Percentiles rank a stretch among this genome's conserved stretches.
Conservation (phyloP, 2,797 vertebrate genomes). For the Zalophus californianus region DNA sequence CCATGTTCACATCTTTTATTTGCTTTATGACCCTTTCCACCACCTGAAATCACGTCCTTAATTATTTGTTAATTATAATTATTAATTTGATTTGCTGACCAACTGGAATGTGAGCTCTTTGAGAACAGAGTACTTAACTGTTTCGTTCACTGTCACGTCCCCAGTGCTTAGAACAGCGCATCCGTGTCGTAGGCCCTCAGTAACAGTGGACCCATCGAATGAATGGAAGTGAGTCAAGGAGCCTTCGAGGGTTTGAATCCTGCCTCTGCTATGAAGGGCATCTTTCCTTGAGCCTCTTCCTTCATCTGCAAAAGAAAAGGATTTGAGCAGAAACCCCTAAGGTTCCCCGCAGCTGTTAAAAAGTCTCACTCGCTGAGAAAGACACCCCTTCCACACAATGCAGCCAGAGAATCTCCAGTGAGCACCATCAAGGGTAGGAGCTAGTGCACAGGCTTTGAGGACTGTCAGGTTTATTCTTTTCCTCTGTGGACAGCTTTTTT, state of each 20-base stretch:
- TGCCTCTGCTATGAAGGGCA: not conserved
- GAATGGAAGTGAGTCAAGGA: not conserved
- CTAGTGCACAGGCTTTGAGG: not conserved
- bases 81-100: not conserved
- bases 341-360: not conserved
- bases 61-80: not conserved
- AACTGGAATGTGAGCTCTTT: not conserved
- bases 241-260: not conserved
- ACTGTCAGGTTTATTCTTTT: not conserved
- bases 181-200: not conserved
- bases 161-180: not conserved
- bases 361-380: not conserved
- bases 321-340: not conserved
- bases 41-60: not conserved
- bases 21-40: not conserved
- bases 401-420: not conserved
- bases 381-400: not conserved
- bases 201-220: too few species aligned
- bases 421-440: not conserved
- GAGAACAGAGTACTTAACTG: not conserved
- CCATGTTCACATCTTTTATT: not conserved
- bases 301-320: not conserved
- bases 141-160: not conserved
- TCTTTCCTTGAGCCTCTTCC: slow-evolving; percentile 5
- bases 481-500: not conserved